These are phyloP conservation scores for Euplexia lucipara DNA, from an alignment of 2,888 invertebrate genomes.

Conservation along the genomic window DNA sequence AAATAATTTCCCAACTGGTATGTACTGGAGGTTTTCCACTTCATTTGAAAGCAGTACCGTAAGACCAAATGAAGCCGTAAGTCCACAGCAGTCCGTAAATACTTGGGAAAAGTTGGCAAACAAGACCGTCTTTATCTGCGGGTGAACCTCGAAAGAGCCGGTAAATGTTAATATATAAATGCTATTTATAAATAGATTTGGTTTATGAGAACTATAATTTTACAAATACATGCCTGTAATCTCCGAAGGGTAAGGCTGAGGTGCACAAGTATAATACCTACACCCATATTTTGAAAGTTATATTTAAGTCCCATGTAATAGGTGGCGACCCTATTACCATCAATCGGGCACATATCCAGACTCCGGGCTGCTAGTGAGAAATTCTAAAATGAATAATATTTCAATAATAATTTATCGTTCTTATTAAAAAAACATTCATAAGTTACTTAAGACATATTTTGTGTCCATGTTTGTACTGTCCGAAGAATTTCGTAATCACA, in stretches of 20 bases:
- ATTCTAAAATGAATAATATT: no score
- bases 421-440: no score
- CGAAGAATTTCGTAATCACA: background rate
- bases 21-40: conserved; percentile 35
- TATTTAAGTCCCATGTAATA: no score
- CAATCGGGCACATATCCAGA: no score
- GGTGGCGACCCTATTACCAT: no score
- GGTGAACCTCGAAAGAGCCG: conserved; percentile 7
- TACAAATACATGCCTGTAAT: no score
- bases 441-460: no score
- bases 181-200: conserved; percentile 19
- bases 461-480: background rate
- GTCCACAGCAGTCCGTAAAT: conserved; percentile 35
- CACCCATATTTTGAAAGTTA: no score
- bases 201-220: background rate
- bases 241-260: no score
- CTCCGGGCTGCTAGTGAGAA: no score
- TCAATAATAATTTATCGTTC: no score
- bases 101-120: conserved; percentile 49
- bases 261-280: no score
- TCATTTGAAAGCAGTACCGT: conserved; percentile 33
- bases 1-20: conserved; percentile 28
- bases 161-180: background rate
- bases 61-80: conserved; percentile 24
- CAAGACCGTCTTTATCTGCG: conserved; percentile 35